These are phyloP conservation scores for Phasianus colchicus DNA, from an alignment of 2,113 vertebrate species.

Conservation along the genomic window DNA sequence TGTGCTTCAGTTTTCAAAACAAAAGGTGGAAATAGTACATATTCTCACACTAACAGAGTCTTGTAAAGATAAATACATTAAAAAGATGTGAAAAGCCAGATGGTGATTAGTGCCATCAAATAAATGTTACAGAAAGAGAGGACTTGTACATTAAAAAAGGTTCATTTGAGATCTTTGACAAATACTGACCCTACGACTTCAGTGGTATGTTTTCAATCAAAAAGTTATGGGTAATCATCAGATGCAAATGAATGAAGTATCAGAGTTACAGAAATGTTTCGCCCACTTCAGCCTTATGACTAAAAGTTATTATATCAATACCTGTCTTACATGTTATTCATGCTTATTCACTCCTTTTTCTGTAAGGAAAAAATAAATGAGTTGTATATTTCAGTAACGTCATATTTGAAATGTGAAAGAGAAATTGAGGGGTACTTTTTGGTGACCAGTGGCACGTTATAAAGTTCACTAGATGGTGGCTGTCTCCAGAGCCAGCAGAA, in stretches of 20 bases:
- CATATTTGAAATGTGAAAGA: background rate
- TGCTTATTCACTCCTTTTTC: background rate
- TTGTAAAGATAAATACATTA: background rate
- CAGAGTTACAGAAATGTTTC: background rate
- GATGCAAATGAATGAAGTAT: background rate
- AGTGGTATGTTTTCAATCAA: background rate
- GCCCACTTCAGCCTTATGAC: background rate
- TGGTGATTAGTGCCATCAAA: background rate
- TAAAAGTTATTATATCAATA: background rate
- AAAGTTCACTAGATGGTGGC: background rate
- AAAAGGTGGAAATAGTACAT: background rate
- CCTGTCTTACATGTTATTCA: accelerated
- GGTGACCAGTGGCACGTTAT: background rate
- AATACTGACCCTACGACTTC: background rate
- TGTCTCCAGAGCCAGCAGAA: background rate
- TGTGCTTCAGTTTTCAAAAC: background rate
- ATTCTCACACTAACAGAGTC: background rate
- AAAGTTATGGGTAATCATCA: background rate
- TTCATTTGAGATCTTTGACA: background rate
- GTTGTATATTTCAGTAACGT: background rate
- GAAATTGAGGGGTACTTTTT: background rate
- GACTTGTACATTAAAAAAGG: background rate
- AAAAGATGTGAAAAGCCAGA: background rate
- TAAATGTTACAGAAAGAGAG: background rate
- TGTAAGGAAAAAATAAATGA: background rate